Evolutionary conservation across 2,888 invertebrate genomes (phyloP), one percentile per base, ranked within the genome.

Genomic region (Pristionchus mayeri): DNA sequence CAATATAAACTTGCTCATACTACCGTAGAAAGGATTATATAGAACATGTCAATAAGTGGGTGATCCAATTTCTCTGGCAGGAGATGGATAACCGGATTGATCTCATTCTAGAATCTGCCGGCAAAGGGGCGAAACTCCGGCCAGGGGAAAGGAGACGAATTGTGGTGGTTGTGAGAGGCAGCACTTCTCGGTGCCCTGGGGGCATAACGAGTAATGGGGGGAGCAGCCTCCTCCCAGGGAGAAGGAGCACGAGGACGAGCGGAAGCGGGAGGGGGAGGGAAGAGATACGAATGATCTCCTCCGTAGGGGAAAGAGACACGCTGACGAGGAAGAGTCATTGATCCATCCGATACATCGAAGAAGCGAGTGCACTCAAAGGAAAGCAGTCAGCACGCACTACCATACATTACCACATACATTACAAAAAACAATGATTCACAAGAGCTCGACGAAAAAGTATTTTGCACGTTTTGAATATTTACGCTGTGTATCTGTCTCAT

Each of bases 281-380:
- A n/a, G n/a, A n/a, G n/a, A n/a, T n/a, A n/a, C 21, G 57, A 11
- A 21, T 13, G 7, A 13, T 44, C 11, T 6, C 6, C 11, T n/a
- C 57, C 57, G 24, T 24, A 24, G 57, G 57, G 6, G 6, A 4
- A 6, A 7, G 57, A 57, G n/a, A 48, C 27, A 76, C 48, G 48
- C 3, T 18, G 76, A 24, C 48, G 76, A 40, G 37, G 76, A 76
- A 50, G 50, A 6, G 76, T 48, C 18, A 48, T 27, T 9, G 30
- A 16, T 21, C 27, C 24, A 1, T 40, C 48, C 9, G 48, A 16
- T n/a, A 76, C 44, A 48, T 44, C 48, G 76, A 76, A 76, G 48
- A 76, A 27, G 21, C 76, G 76, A 76, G 76, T 48, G 76, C 48
- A 76, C 76, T 76, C 48, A 76, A 76, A n/a, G n/a, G n/a, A n/a